Evolutionary conservation across 2,888 invertebrate genomes (phyloP).

Genomic region (Synergus laeviventris): DNA sequence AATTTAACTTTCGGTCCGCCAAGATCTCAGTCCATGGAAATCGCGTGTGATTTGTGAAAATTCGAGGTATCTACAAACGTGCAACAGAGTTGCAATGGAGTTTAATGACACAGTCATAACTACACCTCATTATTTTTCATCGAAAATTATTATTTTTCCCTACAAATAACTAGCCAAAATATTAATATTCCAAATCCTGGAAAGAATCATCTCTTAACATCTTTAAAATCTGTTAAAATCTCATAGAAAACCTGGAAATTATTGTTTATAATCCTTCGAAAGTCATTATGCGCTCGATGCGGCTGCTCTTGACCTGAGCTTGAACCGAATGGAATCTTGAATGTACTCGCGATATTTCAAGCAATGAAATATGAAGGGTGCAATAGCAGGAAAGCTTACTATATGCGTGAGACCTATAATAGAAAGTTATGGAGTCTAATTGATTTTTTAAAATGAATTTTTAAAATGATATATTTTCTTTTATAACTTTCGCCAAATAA

Average conservation of each 20-base stretch:
- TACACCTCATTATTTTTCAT: neutral
- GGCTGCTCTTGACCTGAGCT: conserved; percentile 17
- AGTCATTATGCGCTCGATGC: conserved; percentile 18
- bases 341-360: conserved; percentile 3
- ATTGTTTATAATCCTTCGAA: no score
- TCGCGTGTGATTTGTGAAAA: conserved; percentile 36
- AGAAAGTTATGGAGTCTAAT: conserved; percentile 20
- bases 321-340: conserved; percentile 15
- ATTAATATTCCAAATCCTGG: no score
- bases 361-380: conserved; percentile 12
- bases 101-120: neutral
- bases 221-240: no score
- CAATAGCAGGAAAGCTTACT: neutral
- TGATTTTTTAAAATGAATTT: neutral
- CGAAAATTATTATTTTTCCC: neutral
- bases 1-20: conserved; percentile 13
- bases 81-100: neutral
- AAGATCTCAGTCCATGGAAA: neutral
- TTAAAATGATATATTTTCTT: no score
- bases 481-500: no score
- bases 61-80: neutral
- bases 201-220: no score
- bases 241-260: no score
- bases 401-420: conserved; percentile 3
- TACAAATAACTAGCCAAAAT: neutral